Conservation (phyloP, 1,140 invertebrate species). For the Apocrypta bakeri region DNA sequence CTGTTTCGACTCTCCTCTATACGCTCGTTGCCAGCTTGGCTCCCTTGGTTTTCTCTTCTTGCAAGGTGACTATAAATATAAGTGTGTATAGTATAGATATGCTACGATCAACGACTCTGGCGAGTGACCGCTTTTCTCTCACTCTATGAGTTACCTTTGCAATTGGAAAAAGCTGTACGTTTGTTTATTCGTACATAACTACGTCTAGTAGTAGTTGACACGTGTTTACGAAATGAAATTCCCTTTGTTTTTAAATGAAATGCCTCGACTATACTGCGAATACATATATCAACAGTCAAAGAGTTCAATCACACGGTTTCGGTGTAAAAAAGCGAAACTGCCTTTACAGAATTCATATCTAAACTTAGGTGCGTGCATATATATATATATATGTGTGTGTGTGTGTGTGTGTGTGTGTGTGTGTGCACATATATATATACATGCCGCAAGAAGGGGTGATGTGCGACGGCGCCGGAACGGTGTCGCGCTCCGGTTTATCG, state of each 20-base stretch:
- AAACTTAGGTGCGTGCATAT: no score
- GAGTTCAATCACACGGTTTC: not conserved
- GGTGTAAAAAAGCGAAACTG: no score
- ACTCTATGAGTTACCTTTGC: not conserved
- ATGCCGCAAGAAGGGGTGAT: conserved; percentile 46
- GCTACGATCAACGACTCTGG: not conserved
- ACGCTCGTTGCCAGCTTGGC: not conserved
- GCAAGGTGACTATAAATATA: not conserved
- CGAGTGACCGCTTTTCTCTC: not conserved
- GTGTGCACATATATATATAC: not conserved
- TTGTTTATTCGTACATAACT: no score
- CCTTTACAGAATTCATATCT: no score
- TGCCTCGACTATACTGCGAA: no score
- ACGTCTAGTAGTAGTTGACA: no score
- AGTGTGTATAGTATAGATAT: not conserved
- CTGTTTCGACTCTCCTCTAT: conserved; percentile 11
- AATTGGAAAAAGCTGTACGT: not conserved
- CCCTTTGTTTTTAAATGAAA: no score
- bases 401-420: no score
- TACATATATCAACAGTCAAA: not conserved
- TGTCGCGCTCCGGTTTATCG: conserved; percentile 62
- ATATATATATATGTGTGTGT: no score
- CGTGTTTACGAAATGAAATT: no score
- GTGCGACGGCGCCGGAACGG: conserved; percentile 61
- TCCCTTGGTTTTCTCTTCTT: not conserved